Evolutionary conservation across 2,113 vertebrate species (phyloP), one percentile per base, ranked within the genome.

Genomic region (Coturnix japonica): DNA sequence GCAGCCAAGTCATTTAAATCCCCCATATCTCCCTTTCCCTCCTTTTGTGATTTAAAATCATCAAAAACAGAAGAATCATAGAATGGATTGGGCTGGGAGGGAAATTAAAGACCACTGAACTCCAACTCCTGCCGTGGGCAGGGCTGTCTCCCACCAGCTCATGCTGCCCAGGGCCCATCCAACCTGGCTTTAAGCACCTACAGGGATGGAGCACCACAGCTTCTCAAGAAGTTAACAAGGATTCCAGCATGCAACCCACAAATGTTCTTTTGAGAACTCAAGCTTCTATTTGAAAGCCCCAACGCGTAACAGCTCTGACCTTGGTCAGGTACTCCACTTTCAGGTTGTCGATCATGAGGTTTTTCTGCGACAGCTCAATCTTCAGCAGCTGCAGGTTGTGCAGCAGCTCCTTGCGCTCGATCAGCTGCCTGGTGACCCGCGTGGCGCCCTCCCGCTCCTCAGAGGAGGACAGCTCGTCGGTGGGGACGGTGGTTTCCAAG

Each of bases 291-390:
- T 8, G 73, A 70, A 66, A 92, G 11, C 51, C 66, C 0, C 9
- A 82, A 14, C 81, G 13, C 10, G 8, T 5, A 72, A 53, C 2
- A 19, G 11, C 66, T 41, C 92, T 92, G 97, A 99, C 99, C 98
- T 99, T 99, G 43, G 98, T 99, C 97, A 99, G 96, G 91, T 99
- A 98, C 85, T 99, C 99, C 51, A 98, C 97, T 97, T 99, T 99
- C 97, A 99, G 96, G 95, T 99, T 99, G 96, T 99, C 99, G 44
- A 99, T 98, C 96, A 99, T 97, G 72, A 99, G 95, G 84, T 98
- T 99, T 96, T 99, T 99, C 94, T 99, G 99, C 4, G 99, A 99
- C 19, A 99, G 95, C 83, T 99, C 99, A 82, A 99, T 99, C 96
- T 98, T 99, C 65, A 99, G 96, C 61, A 99, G 96, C 90, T 99